Evolutionary conservation across 1,140 invertebrate genomes (phyloP).

Genomic region (Drosophila melanica): DNA sequence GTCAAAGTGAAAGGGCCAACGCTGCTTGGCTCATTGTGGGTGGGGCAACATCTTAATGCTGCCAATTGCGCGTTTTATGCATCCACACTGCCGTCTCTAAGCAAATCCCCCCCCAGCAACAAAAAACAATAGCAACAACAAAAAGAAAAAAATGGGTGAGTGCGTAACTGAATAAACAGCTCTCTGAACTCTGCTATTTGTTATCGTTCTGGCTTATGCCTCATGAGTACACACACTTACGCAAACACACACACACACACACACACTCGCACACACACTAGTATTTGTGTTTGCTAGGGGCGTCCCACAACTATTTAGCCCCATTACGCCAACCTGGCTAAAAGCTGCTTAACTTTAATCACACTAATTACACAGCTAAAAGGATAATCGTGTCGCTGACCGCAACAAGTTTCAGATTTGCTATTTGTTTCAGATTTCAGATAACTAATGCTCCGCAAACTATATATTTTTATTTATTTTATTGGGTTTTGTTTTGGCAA

Average conservation of each 20-base stretch:
- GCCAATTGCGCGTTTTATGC: conserved; percentile 74
- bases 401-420: conserved; percentile 40
- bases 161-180: conserved; percentile 44
- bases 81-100: conserved; percentile 38
- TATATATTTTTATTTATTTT: conserved; percentile 4
- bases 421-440: conserved; percentile 26
- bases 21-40: conserved; percentile 9
- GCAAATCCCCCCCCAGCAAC: conserved; percentile 13
- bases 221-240: background rate
- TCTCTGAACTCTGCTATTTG: conserved; percentile 22
- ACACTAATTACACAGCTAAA: conserved; percentile 82
- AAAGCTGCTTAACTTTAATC: conserved; percentile 74
- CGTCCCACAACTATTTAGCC: conserved; percentile 27
- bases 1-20: conserved; percentile 66
- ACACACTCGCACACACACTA: background rate
- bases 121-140: background rate
- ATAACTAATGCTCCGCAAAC: conserved; percentile 46
- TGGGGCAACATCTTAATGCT: conserved; percentile 61
- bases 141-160: conserved; percentile 28
- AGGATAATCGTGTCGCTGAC: conserved; percentile 81
- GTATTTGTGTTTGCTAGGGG: conserved; percentile 6
- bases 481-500: conserved; percentile 17
- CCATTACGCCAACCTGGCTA: conserved; percentile 3
- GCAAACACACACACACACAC: background rate
- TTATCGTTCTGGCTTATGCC: conserved; percentile 26